phyloP scores from a whole-genome alignment of 2,113 vertebrate species.

The Tamias sibiricus region DNA sequence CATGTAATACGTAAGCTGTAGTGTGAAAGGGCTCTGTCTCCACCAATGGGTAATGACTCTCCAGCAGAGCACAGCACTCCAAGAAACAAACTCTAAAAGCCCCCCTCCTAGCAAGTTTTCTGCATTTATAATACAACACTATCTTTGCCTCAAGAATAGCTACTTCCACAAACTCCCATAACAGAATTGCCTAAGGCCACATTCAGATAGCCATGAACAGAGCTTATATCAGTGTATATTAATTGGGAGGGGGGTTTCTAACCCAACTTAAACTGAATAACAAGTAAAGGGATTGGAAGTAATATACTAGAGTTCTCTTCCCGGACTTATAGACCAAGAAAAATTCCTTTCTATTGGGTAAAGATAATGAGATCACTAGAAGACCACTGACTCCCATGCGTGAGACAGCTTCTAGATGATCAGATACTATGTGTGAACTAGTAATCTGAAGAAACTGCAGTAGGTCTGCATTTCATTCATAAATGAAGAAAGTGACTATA shows the following conservation, averaged over 20 bases:
- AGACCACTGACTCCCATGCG: not conserved
- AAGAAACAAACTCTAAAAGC: not conserved
- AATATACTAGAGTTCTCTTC: not conserved
- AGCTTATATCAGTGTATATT: not conserved
- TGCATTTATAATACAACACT: not conserved
- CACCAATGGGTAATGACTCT: not conserved
- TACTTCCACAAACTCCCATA: not conserved
- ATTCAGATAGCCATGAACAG: not conserved
- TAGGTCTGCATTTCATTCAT: not conserved
- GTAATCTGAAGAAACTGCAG: not conserved
- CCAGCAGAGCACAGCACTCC: not conserved
- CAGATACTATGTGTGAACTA: not conserved
- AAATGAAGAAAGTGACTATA: not conserved
- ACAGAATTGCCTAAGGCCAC: not conserved
- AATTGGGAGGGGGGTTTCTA: not conserved
- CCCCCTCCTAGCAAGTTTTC: not conserved
- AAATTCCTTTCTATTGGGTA: not conserved
- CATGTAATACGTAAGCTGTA: slow-evolving; percentile 56
- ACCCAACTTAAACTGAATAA: not conserved
- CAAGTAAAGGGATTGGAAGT: not conserved
- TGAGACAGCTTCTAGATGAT: not conserved
- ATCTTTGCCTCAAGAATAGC: not conserved
- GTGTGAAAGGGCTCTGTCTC: slow-evolving; percentile 22
- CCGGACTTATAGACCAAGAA: not conserved
- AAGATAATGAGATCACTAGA: not conserved